These are phyloP conservation scores for Pyrrhosoma nymphula DNA, from an alignment of 2,888 invertebrate genomes.

Conservation along the genomic window DNA sequence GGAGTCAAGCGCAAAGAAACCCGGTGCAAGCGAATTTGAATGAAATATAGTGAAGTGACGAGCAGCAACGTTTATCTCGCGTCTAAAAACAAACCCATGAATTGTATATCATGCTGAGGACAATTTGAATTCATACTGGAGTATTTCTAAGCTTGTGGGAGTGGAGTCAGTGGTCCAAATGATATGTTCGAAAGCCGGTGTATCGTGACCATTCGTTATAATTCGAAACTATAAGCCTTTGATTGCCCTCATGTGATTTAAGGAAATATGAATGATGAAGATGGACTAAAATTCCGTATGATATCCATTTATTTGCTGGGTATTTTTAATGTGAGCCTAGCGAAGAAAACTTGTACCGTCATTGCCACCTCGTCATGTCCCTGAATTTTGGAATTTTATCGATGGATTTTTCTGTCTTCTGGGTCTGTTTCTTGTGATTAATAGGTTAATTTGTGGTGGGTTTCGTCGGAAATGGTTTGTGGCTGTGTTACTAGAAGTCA, in stretches of 20 bases:
- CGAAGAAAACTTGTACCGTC: not conserved
- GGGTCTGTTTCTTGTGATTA: not conserved
- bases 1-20: not conserved
- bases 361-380: not conserved
- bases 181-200: not conserved
- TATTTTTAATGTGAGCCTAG: not conserved
- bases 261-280: no score
- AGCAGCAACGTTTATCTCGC: not conserved
- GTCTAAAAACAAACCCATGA: not conserved
- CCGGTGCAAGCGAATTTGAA: not conserved
- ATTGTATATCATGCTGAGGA: not conserved
- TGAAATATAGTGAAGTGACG: not conserved
- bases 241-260: no score
- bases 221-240: no score
- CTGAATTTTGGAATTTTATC: not conserved
- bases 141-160: not conserved
- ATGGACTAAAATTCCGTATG: no score
- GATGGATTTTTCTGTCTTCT: not conserved
- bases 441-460: not conserved
- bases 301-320: not conserved
- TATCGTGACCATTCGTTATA: no score
- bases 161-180: not conserved
- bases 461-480: not conserved
- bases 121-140: not conserved
- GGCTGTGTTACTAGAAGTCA: not conserved